Base-by-base conservation (phyloP, 2,113 vertebrate genomes). In the Speoplatyrhinus poulsoni region DNA sequence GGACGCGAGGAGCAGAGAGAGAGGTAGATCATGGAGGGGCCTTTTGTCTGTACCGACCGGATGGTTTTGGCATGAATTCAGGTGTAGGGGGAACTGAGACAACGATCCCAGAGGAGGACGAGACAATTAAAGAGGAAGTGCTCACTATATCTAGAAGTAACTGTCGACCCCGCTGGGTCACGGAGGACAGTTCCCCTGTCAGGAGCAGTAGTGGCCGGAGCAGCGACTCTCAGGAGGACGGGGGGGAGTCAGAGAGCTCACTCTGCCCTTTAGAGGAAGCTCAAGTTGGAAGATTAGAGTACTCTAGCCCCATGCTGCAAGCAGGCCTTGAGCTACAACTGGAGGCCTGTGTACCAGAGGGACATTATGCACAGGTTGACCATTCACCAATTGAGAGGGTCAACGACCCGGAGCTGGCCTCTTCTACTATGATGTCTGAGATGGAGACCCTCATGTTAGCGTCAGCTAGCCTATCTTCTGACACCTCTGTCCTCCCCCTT, bases 191-290 rank as follows among this genome's bases (percentile, higher is more conserved):
- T 7, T 89, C 87, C 7, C 87, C 82, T 49, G 60, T 79, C 32
- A 87, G 85, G 55, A 92, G 87, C 64, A 91, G 89, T 62, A 92
- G 82, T 73, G 88, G 82, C 65, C 90, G 58, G 65, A 88, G 88
- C 77, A 91, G 85, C 74, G 89, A 91, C 73, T 91, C 89, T 6
- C 87, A 91, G 54, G 89, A 92, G 19, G 89, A 91, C 65, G 82
- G 70, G 10, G 86, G 59, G 11, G 90, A 78, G 46, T 89, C 87
- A 61, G 90, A 91, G 78, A 82, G 69, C 62, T 91, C 90, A 9
- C 73, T 78, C 46, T 88, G 76, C 66, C 87, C 73, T 32, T 13
- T 79, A 54, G 85, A 88, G 46, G 83, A 85, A 48, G 55, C 82
- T 6, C 5, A 12, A 46, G 67, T 61, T 41, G 73, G 36, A 3